Base-by-base conservation (phyloP, 2,113 vertebrate species). In the Oryzias melastigma region DNA sequence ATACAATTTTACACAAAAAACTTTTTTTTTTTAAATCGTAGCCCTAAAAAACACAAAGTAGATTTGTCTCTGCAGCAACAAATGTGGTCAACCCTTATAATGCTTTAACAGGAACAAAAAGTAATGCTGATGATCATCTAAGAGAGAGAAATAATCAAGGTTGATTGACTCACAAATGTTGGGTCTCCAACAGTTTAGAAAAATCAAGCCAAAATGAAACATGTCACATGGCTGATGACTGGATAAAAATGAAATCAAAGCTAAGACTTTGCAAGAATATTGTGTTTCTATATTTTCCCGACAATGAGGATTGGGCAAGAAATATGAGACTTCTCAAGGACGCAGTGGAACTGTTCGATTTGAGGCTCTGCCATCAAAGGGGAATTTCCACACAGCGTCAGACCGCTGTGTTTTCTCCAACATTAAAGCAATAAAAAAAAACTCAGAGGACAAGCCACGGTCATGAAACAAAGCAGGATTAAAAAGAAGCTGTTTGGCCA, bases 331-430 rank as follows among this genome's bases (percentile, higher is more conserved):
- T 69, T 76, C 69, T 77, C 52, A 41, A 82, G 64, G 62, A 83
- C 63, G 65, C 24, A 66, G 82, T 44, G 69, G 65, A 72, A 74
- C 59, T 79, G 73, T 77, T 89, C 73, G 42, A 82, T 81, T 76
- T 84, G 79, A 62, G 60, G 51, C 57, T 74, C 63, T 62, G 75
- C 83, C 83, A 72, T 76, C 58, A 71, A 77, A 75, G 53, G 84
- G 85, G 82, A 77, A 82, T 86, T 86, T 84, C 85, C 83, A 82
- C 67, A 70, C 53, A 27, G 78, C 19, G 7, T 81, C 63, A 77
- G 51, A 62, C 59, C 17, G 44, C 75, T 73, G 19, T 58, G 79
- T 77, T 81, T 70, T 76, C 68, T 68, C 44, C 73, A 46, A 58
- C 63, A 74, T 85, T 75, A 78, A 75, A 78, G 57, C 8, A 35